Evolutionary conservation across 2,113 vertebrate species (phyloP), one percentile per base, ranked within the genome.

Genomic region (Rhipidura dahli): DNA sequence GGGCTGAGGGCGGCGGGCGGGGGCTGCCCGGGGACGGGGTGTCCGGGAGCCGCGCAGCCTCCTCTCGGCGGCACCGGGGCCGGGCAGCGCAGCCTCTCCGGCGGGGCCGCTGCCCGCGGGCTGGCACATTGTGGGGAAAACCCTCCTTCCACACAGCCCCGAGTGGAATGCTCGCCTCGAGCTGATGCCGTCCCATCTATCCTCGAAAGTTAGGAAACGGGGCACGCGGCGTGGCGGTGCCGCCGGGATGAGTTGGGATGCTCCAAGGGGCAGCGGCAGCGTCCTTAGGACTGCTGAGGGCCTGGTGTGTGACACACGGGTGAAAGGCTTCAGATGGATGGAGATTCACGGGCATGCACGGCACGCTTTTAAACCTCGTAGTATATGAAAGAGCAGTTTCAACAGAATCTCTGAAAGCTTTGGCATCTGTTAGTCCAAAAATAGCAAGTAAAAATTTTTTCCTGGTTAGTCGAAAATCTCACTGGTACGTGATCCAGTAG

Each of bases 111-210:
- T 13, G 72, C 35, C 66, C 64, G 13, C 11, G 3, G 54, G 10
- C 5, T 17, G 0, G 61, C 60, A 4, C 49, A 3, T 54, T n/a
- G 0, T 2, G 39, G 3, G 27, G 30, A 7, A 44, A 15, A 24
- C 31, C 23, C 37, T 31, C 10, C 5, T 7, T 18, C 17, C 1
- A 35, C 57, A 5, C 4, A 2, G 35, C 28, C 53, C 54, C 4
- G 15, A 3, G 33, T 1, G 33, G 10, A 9, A 5, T 0, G 40
- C 35, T 10, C 1, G 18, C 20, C 35, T 13, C 11, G 1, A 5
- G 35, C 0, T 1, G 16, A 0, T 15, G 15, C 33, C 42, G 47
- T 26, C 40, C 20, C 27, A 2, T 49, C 22, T 13, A 2, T 1
- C 23, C 22, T 49, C 14, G 4, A 24, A 68, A 71, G 33, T 59